phyloP scores from a whole-genome alignment of 2,888 invertebrate species.

The Deroplatys truncata region DNA sequence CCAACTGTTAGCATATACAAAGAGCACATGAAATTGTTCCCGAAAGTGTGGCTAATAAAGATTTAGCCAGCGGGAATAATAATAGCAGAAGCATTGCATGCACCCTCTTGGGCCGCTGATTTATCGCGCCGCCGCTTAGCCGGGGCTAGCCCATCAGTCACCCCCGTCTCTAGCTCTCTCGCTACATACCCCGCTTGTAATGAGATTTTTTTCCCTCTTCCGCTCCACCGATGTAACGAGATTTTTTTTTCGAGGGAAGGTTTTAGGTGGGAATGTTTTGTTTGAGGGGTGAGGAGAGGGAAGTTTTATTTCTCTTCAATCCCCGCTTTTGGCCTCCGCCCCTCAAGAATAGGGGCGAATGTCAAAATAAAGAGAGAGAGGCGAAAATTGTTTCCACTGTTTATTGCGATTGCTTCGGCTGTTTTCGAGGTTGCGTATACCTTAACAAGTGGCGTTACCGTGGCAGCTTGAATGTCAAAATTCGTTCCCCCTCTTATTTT shows the following conservation, averaged over 20 bases:
- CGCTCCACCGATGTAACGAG: conserved; percentile 28
- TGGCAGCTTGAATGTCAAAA: background rate
- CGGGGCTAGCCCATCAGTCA: conserved; percentile 24
- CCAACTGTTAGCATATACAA: background rate
- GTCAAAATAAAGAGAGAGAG: background rate
- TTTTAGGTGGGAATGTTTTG: background rate
- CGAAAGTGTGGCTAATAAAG: background rate
- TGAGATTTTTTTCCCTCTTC: conserved; percentile 28
- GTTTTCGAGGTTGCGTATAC: background rate
- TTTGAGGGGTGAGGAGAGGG: background rate
- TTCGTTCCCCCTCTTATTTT: background rate
- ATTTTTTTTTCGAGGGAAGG: conserved; percentile 17
- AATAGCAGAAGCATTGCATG: background rate
- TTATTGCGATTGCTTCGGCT: background rate
- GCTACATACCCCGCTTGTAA: conserved; percentile 18
- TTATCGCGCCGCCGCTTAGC: conserved; percentile 25
- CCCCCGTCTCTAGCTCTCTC: background rate
- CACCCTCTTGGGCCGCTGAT: conserved; percentile 12
- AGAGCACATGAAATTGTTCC: background rate
- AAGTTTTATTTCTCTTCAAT: background rate
- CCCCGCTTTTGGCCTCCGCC: background rate
- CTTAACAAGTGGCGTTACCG: background rate
- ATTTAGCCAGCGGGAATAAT: background rate
- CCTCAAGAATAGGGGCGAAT: background rate
- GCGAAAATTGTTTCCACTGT: background rate